These are phyloP conservation scores for Thereva unica DNA, from an alignment of 2,888 invertebrate genomes.

Conservation along the genomic window DNA sequence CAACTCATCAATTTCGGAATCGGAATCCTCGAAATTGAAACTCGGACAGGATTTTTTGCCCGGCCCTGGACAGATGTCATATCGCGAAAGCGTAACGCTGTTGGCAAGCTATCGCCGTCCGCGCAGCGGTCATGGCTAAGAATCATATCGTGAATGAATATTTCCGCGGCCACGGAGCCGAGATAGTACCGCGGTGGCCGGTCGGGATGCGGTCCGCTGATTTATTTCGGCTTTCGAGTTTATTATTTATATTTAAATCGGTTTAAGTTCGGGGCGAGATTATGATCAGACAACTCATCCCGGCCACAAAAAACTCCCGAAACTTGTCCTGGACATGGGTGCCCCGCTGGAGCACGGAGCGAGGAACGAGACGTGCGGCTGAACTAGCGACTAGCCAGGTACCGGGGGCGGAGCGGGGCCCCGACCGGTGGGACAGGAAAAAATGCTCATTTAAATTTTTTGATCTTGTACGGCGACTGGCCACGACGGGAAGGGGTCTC, in stretches of 20 bases:
- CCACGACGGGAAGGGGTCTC: conserved; percentile 15
- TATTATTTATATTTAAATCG: conserved; percentile 2
- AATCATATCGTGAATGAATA: conserved; percentile 13
- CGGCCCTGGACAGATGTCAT: no score
- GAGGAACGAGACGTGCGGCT: conserved; percentile 6
- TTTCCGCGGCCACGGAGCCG: neutral
- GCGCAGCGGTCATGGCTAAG: conserved; percentile 5
- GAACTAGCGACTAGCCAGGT: neutral
- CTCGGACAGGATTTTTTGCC: no score
- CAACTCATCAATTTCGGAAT: no score
- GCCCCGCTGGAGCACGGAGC: conserved; percentile 1
- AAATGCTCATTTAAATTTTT: conserved; percentile 34
- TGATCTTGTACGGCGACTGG: conserved; percentile 15
- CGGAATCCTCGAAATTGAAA: no score
- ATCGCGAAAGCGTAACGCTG: no score
- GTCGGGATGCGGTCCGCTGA: conserved; percentile 22
- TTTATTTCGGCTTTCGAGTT: conserved; percentile 18
- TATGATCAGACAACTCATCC: conserved; percentile 17
- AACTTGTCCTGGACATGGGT: neutral
- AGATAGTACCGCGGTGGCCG: conserved; percentile 3
- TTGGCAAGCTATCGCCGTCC: no score
- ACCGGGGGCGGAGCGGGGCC: no score
- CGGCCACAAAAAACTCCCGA: neutral
- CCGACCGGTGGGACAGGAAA: neutral
- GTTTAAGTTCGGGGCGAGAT: conserved; percentile 18